phyloP scores from a whole-genome alignment of 2,113 vertebrate species.

The Tragulus kanchil region DNA sequence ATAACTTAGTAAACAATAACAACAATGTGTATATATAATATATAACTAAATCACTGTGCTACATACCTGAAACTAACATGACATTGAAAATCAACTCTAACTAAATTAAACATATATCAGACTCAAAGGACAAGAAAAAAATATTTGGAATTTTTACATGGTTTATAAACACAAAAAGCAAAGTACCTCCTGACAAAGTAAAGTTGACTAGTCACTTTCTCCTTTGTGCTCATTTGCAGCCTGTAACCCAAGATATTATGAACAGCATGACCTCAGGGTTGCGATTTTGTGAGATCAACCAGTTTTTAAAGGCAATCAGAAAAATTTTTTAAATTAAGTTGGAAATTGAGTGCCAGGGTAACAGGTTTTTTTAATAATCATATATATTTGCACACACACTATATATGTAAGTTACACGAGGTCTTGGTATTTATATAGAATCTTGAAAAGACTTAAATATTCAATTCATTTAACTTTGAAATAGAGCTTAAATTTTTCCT shows the following conservation, averaged over 20 bases:
- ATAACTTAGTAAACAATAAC: not conserved
- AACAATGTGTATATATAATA: not conserved
- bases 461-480: slow-evolving; percentile 6
- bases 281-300: not conserved
- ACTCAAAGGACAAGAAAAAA: not conserved
- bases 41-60: not conserved
- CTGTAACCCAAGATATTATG: not conserved
- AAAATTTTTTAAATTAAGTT: not conserved
- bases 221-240: not conserved
- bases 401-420: not conserved
- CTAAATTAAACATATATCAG: not conserved
- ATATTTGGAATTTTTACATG: not conserved
- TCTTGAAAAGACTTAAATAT: slow-evolving; percentile 14
- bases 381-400: not conserved
- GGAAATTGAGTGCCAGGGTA: not conserved
- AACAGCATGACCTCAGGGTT: not conserved
- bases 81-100: not conserved
- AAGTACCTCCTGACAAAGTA: not conserved
- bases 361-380: not conserved
- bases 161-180: not conserved
- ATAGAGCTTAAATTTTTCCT: not conserved
- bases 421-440: not conserved
- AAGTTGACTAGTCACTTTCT: not conserved
- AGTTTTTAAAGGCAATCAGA: not conserved
- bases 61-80: not conserved